These are phyloP conservation scores for Hippolais icterina DNA, from an alignment of 2,113 vertebrate species.

Conservation along the genomic window DNA sequence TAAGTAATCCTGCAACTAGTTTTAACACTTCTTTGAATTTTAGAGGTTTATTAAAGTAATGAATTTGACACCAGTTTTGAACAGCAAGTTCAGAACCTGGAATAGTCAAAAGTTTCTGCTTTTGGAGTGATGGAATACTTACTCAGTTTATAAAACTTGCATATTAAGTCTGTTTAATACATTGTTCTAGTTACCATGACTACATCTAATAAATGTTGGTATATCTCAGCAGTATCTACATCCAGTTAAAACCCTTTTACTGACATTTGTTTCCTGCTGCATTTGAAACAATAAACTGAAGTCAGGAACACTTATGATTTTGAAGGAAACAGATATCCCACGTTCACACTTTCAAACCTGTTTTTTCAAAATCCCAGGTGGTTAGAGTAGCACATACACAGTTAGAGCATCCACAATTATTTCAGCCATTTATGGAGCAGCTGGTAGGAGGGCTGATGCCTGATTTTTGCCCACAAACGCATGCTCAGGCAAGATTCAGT, in stretches of 20 bases:
- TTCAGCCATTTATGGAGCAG: not conserved
- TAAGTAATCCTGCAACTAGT: not conserved
- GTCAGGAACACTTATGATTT: slow-evolving; percentile 26
- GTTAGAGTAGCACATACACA: not conserved
- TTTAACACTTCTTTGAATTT: not conserved
- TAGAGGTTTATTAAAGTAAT: not conserved
- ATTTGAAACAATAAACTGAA: slow-evolving; percentile 49
- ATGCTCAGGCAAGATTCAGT: not conserved
- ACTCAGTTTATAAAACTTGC: not conserved
- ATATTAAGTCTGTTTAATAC: slow-evolving; percentile 26
- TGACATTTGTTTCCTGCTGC: slow-evolving; percentile 22
- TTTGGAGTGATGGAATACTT: not conserved
- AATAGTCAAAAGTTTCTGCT: not conserved
- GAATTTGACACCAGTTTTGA: not conserved
- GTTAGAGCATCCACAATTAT: not conserved
- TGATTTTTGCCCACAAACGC: not conserved
- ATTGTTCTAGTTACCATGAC: slow-evolving; percentile 61
- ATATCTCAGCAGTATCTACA: slow-evolving; percentile 13
- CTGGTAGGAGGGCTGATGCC: not conserved
- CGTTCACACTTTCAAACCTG: slow-evolving; percentile 46
- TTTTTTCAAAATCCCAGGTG: slow-evolving; percentile 19
- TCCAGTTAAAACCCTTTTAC: slow-evolving; percentile 41
- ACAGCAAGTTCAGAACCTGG: not conserved
- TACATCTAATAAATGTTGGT: slow-evolving; percentile 59
- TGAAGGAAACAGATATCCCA: slow-evolving; percentile 43